These are phyloP conservation scores for Ephialtes manifestator DNA, from an alignment of 2,888 invertebrate genomes.

Conservation along the genomic window DNA sequence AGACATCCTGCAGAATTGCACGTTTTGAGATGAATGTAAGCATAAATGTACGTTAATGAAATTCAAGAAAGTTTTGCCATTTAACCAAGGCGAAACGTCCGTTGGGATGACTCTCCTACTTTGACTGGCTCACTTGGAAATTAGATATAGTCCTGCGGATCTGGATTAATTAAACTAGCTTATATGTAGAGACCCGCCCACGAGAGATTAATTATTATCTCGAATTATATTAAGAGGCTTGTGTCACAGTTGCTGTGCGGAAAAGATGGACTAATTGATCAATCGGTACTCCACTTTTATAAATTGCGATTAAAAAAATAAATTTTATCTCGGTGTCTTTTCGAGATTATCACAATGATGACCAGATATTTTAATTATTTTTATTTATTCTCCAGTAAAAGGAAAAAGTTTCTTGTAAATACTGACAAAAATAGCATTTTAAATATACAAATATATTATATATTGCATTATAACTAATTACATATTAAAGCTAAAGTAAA, in stretches of 20 bases:
- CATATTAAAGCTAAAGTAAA: too few species aligned
- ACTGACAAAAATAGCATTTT: too few species aligned
- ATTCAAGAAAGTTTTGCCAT: not conserved
- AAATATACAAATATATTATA: too few species aligned
- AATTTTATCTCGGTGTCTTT: too few species aligned
- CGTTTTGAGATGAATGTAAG: not conserved
- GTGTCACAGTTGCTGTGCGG: not conserved
- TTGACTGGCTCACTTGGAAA: not conserved
- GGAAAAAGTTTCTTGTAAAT: too few species aligned
- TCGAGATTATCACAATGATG: too few species aligned
- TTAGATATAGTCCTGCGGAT: not conserved
- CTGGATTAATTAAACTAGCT: not conserved
- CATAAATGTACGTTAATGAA: not conserved
- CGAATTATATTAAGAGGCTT: not conserved
- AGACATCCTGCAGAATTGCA: not conserved
- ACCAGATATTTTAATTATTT: too few species aligned
- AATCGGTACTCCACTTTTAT: too few species aligned
- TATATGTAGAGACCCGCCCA: not conserved
- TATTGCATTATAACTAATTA: too few species aligned
- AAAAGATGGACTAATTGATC: not conserved
- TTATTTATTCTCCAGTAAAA: too few species aligned
- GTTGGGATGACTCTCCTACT: not conserved
- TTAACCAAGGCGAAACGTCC: not conserved
- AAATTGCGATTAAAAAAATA: too few species aligned
- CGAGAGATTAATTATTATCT: not conserved